A percentile compares a stretch with the other conserved stretches of the same genome.
These are phyloP conservation scores for Daubentonia madagascariensis DNA, from an alignment of 2,113 vertebrate species.

Conservation along the genomic window DNA sequence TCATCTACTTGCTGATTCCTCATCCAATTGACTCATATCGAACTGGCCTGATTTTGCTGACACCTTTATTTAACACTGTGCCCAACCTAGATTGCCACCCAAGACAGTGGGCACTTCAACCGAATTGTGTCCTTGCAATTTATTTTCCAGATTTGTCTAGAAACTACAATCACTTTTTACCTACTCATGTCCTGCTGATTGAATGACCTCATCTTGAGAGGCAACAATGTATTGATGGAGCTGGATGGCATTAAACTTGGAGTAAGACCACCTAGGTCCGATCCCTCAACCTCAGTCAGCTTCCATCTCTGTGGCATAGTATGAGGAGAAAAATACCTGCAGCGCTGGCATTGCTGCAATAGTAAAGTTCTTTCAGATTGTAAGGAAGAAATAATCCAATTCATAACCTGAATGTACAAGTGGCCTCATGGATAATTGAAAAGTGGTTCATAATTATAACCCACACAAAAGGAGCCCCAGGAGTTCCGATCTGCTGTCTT, in stretches of 20 bases:
- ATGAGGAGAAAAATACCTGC: too few species aligned
- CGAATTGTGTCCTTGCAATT: background rate
- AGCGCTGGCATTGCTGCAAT: background rate
- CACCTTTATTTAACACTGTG: background rate
- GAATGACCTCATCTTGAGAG: background rate
- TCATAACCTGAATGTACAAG: background rate
- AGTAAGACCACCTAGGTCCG: background rate
- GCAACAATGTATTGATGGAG: background rate
- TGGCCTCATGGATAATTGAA: background rate
- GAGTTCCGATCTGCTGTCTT: background rate
- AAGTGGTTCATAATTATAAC: background rate
- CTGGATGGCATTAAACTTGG: background rate
- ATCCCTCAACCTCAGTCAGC: background rate
- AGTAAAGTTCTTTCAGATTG: background rate
- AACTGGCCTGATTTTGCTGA: background rate
- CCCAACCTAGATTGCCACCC: background rate
- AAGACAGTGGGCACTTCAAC: background rate
- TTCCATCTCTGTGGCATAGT: rapidly evolving
- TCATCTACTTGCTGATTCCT: background rate
- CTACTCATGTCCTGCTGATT: background rate
- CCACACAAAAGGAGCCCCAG: background rate
- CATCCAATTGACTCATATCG: background rate
- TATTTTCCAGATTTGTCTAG: background rate
- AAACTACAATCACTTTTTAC: background rate
- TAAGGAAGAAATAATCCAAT: background rate